Evolutionary conservation across 2,113 vertebrate genomes (phyloP), one percentile per base, ranked within the genome.

Genomic region (Mesembrinibis cayennensis): DNA sequence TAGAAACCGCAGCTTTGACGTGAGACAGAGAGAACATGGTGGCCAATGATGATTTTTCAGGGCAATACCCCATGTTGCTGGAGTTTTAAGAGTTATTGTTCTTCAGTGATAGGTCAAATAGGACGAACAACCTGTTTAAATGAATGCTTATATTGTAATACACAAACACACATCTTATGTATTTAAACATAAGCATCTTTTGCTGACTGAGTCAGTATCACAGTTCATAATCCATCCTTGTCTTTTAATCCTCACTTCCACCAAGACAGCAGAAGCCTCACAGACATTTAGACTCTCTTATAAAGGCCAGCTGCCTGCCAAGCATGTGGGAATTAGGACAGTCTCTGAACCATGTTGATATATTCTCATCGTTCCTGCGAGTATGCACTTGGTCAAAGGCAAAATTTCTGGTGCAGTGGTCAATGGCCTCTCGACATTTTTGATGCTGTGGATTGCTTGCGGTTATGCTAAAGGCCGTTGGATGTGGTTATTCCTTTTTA

Each of bases 301-400:
- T 23, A 67, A n/a, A 78, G 34, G 40, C 74, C 82, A 88, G 52
- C 34, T 71, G 47, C 52, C 44, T 79, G 69, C 34, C 26, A 36
- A 61, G 52, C 44, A 25, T 16, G 47, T 69, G 52, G 69, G 30
- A 92, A 72, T 32, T 63, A 18, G 56, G 61, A 32, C 20, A 67
- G 34, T 38, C 29, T 79, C 53, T 1, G 7, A 87, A 55, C 7
- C 50, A 59, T 0, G 0, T 14, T 36, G 30, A 61, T 85, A 5
- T 56, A 6, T 34, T 40, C 36, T 84, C 34, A 47, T 78, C 6
- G 0, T 16, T 91, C 52, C 83, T 72, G 13, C 0, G 3, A 69
- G 27, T 6, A 53, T 32, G 36, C 12, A 4, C 42, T n/a, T 61
- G 73, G 55, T 92, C 77, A 66, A 40, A 88, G 73, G 66, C 87